A percentile compares a stretch with the other conserved stretches of the same genome.
Conservation (phyloP, 2,113 vertebrate genomes). For the Danionella cerebrum region DNA sequence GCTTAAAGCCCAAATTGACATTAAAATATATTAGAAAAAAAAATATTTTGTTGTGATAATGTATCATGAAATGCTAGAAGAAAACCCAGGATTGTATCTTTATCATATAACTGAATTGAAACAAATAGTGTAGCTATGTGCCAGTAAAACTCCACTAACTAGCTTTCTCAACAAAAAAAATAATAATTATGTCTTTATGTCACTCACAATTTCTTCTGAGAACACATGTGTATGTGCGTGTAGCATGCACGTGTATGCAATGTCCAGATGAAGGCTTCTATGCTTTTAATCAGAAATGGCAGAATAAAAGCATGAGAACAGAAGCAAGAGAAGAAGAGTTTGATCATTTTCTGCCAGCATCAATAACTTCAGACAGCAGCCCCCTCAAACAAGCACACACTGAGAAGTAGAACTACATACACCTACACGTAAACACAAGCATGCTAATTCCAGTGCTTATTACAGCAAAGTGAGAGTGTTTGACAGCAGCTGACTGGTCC, state of each 20-base stretch:
- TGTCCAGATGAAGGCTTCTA: slow-evolving; percentile 32
- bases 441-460: slow-evolving; percentile 12
- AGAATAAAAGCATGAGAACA: slow-evolving; percentile 32
- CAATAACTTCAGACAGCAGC: slow-evolving; percentile 35
- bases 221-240: not conserved
- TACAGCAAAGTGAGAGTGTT: slow-evolving; percentile 1
- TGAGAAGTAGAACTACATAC: slow-evolving; percentile 5
- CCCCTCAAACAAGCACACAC: slow-evolving; percentile 16
- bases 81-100: no score
- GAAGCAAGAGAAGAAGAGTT: slow-evolving; percentile 38
- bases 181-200: not conserved
- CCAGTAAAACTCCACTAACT: not conserved
- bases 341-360: slow-evolving; percentile 45
- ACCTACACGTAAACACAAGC: slow-evolving; percentile 17
- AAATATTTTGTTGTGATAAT: no score
- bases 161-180: slow-evolving; percentile 9
- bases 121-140: no score
- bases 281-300: slow-evolving; percentile 39
- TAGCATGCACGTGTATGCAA: not conserved
- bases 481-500: slow-evolving; percentile 4
- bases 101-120: not conserved
- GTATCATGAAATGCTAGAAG: no score
- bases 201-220: not conserved
- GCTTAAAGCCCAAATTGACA: no score
- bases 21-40: no score